Evolutionary conservation across 35 echinoderm and acorn worm genomes (phyloP), one percentile per base, ranked within the genome.

Genomic region (Ophioderma brevispina): DNA sequence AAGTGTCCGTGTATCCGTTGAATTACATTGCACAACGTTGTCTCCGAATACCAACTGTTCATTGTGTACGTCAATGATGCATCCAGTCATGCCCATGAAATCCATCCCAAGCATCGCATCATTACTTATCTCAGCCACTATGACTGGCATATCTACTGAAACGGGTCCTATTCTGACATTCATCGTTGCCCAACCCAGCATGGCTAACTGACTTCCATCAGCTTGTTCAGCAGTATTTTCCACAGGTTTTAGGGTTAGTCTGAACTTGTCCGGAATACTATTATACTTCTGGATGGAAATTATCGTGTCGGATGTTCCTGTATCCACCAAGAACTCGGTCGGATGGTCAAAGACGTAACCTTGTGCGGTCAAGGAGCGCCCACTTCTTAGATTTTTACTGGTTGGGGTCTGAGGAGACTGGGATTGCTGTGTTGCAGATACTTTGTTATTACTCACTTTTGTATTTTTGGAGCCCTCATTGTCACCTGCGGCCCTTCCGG

Each of bases 31-130:
- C 82, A 85, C 33, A 46, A 70, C 49, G 2, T 56, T 0, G 31
- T 55, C 82, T 85, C 50, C 82, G 31, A 46, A 85, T 33, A 63
- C 30, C 18, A 85, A 39, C 33, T 55, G 41, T 37, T 35, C 2
- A 6, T 85, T 85, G 15, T 28, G 19, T 0, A 85, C 43, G 23
- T 84, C 49, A 56, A 84, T 84, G 18, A 84, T 49, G 59, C 82
- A 84, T 32, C 40, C 41, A 17, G 46, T 23, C 13, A 56, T 35
- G 18, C 64, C 56, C 82, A 85, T 52, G 34, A 85, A 85, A 35
- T 85, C 82, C 49, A 85, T 33, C 64, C 82, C 82, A 4, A 85
- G 36, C 64, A 59, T 17, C 13, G 36, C 82, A 59, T 85, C 82
- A 33, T 59, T 63, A 1, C 36, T 55, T 10, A 85, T 31, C 11